A percentile compares a stretch with the other conserved stretches of the same genome.
These are phyloP conservation scores for Cerastoderma edule DNA, from an alignment of 2,888 invertebrate genomes.

Conservation along the genomic window DNA sequence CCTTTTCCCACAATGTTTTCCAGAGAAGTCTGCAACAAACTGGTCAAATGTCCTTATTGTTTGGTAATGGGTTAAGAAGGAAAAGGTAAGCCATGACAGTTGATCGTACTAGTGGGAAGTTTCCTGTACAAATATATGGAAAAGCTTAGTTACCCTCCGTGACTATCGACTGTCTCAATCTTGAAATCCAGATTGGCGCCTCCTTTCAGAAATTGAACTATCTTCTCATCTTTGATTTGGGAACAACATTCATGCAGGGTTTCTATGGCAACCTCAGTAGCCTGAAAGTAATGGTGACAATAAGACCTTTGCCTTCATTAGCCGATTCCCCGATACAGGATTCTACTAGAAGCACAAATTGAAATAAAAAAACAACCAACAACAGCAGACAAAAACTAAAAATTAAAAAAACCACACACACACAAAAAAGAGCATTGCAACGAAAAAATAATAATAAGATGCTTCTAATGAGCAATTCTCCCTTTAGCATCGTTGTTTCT, in stretches of 20 bases:
- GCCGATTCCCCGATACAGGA: neutral
- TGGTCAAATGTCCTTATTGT: neutral
- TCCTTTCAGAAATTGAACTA: slow-evolving; percentile 29
- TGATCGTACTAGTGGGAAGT: too few species aligned
- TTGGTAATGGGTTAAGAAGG: neutral
- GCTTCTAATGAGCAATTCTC: too few species aligned
- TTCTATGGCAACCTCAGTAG: slow-evolving; percentile 15
- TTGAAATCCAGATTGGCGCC: slow-evolving; percentile 63
- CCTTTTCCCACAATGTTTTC: too few species aligned
- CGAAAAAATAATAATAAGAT: too few species aligned
- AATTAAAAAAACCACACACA: too few species aligned
- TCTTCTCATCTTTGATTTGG: slow-evolving; percentile 33
- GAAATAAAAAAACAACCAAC: slow-evolving; percentile 7
- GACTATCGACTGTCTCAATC: slow-evolving; percentile 60
- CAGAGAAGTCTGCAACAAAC: too few species aligned
- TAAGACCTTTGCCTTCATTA: neutral
- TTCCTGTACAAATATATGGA: slow-evolving; percentile 29
- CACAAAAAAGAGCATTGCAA: too few species aligned
- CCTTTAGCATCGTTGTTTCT: too few species aligned
- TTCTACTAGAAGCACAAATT: neutral
- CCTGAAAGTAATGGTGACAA: slow-evolving; percentile 17
- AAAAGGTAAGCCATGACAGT: slow-evolving; percentile 6
- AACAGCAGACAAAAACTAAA: too few species aligned
- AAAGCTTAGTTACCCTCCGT: slow-evolving; percentile 61
- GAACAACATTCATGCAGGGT: slow-evolving; percentile 31